Evolutionary conservation across 2,113 vertebrate genomes (phyloP).

Genomic region (Lamprotornis superbus): DNA sequence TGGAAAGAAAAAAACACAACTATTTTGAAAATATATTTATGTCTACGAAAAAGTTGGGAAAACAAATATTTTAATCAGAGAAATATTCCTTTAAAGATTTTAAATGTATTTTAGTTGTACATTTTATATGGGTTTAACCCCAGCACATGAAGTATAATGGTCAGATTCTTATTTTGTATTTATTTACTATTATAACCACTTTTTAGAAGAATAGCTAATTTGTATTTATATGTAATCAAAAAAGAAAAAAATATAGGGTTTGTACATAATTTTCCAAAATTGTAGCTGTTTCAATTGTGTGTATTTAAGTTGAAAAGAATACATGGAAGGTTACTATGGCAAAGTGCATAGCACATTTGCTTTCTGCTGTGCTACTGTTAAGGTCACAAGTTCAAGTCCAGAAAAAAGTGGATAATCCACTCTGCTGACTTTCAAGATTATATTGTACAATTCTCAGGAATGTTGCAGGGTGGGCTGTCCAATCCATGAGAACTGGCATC

Average conservation of each 20-base stretch:
- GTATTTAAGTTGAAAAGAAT: slow-evolving; percentile 83
- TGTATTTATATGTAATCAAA: slow-evolving; percentile 99
- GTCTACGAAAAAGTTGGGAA: slow-evolving; percentile 93
- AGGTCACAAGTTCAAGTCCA: slow-evolving; percentile 84
- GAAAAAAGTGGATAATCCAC: slow-evolving; percentile 81
- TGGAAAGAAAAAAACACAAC: slow-evolving; percentile 84
- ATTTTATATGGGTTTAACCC: slow-evolving; percentile 98
- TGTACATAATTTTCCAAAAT: slow-evolving; percentile 84
- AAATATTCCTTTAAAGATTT: slow-evolving; percentile 97
- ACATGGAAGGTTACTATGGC: slow-evolving; percentile 80
- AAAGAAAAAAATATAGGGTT: slow-evolving; percentile 86
- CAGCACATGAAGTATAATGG: slow-evolving; percentile 99
- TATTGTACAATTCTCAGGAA: slow-evolving; percentile 86
- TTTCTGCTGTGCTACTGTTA: slow-evolving; percentile 84
- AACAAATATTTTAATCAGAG: slow-evolving; percentile 99
- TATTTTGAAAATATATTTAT: slow-evolving; percentile 99
- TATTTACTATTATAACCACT: slow-evolving; percentile 99
- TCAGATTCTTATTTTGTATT: slow-evolving; percentile 99
- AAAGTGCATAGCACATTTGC: slow-evolving; percentile 82
- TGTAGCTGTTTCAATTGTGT: slow-evolving; percentile 81
- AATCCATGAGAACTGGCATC: slow-evolving; percentile 75
- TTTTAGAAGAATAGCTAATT: slow-evolving; percentile 99
- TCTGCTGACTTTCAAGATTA: slow-evolving; percentile 85
- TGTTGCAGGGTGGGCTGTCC: slow-evolving; percentile 80
- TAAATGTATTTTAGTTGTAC: slow-evolving; percentile 98